Conservation (phyloP, 2,797 vertebrate genomes). For the Ataeniobius toweri region DNA sequence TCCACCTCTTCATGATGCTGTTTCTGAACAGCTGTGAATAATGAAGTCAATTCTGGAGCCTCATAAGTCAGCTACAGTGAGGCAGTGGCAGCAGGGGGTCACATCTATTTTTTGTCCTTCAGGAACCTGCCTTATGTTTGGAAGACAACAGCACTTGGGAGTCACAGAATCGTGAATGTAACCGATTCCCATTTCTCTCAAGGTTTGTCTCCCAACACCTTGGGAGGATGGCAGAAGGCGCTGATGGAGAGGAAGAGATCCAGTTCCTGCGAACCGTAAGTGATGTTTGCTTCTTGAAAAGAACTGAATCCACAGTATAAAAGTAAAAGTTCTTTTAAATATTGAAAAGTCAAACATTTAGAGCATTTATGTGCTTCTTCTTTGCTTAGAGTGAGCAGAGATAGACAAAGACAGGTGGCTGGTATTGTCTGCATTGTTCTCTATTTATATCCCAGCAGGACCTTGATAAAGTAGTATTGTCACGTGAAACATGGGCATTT, state of each 20-base stretch:
- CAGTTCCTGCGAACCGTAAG: conserved; percentile 93
- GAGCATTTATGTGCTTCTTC: conserved; percentile 12
- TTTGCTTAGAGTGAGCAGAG: conserved; percentile 31
- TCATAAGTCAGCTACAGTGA: conserved; percentile 49
- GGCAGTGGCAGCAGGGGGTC: conserved; percentile 24
- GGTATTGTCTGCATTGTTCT: conserved; percentile 77
- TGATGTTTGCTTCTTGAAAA: conserved; percentile 50
- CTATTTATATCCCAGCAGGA: conserved; percentile 77
- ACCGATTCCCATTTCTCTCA: conserved; percentile 39
- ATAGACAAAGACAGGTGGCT: conserved; percentile 76
- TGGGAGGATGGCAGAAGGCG: conserved; percentile 87
- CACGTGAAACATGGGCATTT: conserved; percentile 18
- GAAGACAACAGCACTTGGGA: conserved; percentile 12
- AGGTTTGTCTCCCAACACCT: conserved; percentile 45
- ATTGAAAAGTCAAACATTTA: conserved; percentile 6
- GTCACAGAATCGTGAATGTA: conserved; percentile 24
- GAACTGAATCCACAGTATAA: not conserved
- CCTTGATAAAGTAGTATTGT: conserved; percentile 61
- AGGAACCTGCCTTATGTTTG: conserved; percentile 39
- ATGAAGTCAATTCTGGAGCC: conserved; percentile 61
- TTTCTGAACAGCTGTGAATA: conserved; percentile 52
- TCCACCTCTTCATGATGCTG: conserved; percentile 72
- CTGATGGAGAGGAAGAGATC: conserved; percentile 92
- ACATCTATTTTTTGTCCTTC: conserved; percentile 41
- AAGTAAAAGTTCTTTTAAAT: not conserved